A percentile compares a stretch with the other conserved stretches of the same genome.
phyloP scores from a whole-genome alignment of 2,797 vertebrate species.

The Esox masquinongy region DNA sequence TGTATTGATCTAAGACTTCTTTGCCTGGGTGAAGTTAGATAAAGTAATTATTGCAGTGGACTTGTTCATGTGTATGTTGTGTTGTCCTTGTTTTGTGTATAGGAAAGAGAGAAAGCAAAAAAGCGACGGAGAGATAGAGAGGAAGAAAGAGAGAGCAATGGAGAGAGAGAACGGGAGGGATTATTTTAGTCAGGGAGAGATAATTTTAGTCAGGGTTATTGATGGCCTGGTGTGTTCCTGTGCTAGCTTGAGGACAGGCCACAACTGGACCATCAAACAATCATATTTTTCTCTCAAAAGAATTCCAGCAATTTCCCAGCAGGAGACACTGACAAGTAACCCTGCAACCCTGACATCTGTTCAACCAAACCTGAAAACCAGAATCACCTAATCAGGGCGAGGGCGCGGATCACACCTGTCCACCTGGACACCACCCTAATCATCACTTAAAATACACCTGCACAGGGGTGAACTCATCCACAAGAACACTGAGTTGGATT shows the following conservation, averaged over 20 bases:
- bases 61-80: slow-evolving; percentile 15
- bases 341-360: too few relatives aligned
- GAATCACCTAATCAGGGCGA: neutral
- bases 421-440: neutral
- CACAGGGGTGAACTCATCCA: neutral
- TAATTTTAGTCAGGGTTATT: neutral
- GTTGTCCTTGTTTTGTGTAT: slow-evolving; percentile 2
- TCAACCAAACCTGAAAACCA: neutral
- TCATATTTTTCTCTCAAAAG: too few relatives aligned
- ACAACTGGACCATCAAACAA: too few relatives aligned
- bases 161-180: neutral
- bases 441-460: neutral
- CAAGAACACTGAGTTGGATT: neutral
- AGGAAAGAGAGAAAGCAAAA: neutral
- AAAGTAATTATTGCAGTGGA: slow-evolving; percentile 30
- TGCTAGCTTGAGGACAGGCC: neutral
- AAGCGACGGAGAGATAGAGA: neutral
- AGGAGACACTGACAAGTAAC: too few relatives aligned
- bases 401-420: neutral
- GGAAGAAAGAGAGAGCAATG: neutral
- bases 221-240: neutral
- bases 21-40: slow-evolving; percentile 24
- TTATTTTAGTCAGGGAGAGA: slow-evolving; percentile 11
- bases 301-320: too few relatives aligned
- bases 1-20: slow-evolving; percentile 46